Evolutionary conservation across 1,140 invertebrate species (phyloP).

Genomic region (Dryas iulia): DNA sequence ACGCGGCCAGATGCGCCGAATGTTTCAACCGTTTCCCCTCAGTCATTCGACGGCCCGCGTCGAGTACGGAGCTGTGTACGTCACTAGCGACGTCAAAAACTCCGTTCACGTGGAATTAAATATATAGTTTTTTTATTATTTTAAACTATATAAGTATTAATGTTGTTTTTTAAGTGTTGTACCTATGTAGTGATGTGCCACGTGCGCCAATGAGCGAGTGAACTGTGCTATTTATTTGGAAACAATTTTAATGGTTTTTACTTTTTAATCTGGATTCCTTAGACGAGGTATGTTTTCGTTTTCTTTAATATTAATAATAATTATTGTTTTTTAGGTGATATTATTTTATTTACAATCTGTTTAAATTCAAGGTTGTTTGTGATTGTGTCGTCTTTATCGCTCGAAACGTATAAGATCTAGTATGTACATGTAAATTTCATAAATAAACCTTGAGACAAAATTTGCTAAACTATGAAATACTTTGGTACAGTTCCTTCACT

Average conservation of each 20-base stretch:
- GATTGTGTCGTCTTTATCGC: not conserved
- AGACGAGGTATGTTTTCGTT: slow-evolving; percentile 21
- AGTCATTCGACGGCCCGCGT: slow-evolving; percentile 58
- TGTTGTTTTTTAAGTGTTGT: not conserved
- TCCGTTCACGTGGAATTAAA: slow-evolving; percentile 47
- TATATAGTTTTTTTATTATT: not conserved
- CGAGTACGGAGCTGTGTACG: slow-evolving; percentile 42
- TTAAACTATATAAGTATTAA: not conserved
- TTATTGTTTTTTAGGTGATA: slow-evolving; percentile 15
- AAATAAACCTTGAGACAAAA: not conserved
- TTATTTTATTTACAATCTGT: slow-evolving; percentile 4
- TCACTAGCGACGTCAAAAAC: slow-evolving; percentile 49
- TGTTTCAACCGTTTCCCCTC: slow-evolving; percentile 49
- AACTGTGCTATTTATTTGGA: slow-evolving; percentile 72
- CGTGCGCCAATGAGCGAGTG: slow-evolving; percentile 67
- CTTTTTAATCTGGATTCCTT: slow-evolving; percentile 32
- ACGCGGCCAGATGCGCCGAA: slow-evolving; percentile 54
- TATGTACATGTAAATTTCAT: not conserved
- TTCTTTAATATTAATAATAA: not conserved
- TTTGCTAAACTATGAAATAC: not conserved
- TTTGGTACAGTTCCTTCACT: not conserved
- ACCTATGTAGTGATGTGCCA: slow-evolving; percentile 57
- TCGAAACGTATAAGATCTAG: not conserved
- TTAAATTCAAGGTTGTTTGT: slow-evolving; percentile 3
- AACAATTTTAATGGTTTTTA: slow-evolving; percentile 51